Evolutionary conservation across 2,888 invertebrate species (phyloP).

Genomic region (Chelonus formosanus): DNA sequence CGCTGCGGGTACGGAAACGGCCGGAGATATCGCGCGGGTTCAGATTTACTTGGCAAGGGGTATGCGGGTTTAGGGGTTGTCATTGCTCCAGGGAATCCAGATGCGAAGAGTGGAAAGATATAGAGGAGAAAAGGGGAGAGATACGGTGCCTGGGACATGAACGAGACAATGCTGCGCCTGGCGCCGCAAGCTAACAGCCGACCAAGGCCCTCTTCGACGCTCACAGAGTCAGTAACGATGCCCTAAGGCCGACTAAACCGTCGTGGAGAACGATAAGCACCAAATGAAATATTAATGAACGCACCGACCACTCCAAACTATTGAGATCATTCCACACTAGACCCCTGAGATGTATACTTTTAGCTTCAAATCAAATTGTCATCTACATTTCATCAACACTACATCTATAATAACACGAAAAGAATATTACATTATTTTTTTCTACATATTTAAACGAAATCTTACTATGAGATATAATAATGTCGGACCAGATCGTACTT

Average conservation of each 20-base stretch:
- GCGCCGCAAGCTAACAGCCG: constrained; percentile 45
- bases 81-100: constrained; percentile 36
- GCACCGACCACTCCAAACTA: constrained; percentile 40
- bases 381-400: neutral
- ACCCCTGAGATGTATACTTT: neutral
- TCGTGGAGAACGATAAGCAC: constrained; percentile 62
- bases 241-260: constrained; percentile 49
- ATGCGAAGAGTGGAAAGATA: constrained; percentile 32
- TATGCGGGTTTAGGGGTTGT: constrained; percentile 1
- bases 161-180: constrained; percentile 48
- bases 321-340: constrained; percentile 10
- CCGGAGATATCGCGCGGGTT: constrained; percentile 52
- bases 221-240: constrained; percentile 62
- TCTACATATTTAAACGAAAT: too few relatives aligned
- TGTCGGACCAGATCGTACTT: too few relatives aligned
- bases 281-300: constrained; percentile 66
- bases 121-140: constrained; percentile 26
- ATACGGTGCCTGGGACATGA: constrained; percentile 37
- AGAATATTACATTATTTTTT: too few relatives aligned
- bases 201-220: constrained; percentile 39
- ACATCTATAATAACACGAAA: too few relatives aligned
- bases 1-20: constrained; percentile 58
- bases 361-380: constrained; percentile 7
- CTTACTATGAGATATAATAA: too few relatives aligned
- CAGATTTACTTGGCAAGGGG: constrained; percentile 33